A percentile compares a stretch with the other conserved stretches of the same genome.
Conservation (phyloP, 2,888 invertebrate genomes). For the Nephrocerus scutellatus region DNA sequence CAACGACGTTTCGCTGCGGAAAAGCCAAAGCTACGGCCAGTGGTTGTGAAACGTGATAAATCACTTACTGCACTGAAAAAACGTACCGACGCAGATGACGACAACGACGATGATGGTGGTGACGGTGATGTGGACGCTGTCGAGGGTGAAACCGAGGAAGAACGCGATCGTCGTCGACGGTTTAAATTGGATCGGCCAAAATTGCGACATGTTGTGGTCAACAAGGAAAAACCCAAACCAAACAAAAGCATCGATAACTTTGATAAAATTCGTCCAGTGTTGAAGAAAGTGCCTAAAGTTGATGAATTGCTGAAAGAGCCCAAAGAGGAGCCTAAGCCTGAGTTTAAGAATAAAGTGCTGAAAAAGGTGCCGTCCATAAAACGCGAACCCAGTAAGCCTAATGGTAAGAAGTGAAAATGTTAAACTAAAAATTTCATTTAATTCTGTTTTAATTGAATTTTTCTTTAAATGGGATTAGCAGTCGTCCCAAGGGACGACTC, state of each 20-base stretch:
- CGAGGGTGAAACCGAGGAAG: constrained; percentile 42
- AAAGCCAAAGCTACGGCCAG: constrained; percentile 43
- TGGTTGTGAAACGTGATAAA: constrained; percentile 42
- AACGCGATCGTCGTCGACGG: constrained; percentile 39
- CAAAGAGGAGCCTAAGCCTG: constrained; percentile 41
- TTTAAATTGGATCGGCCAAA: constrained; percentile 45
- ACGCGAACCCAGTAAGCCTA: constrained; percentile 40
- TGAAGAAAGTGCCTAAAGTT: constrained; percentile 45
- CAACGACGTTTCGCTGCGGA: constrained; percentile 42
- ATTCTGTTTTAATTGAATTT: too few species aligned
- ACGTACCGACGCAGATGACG: constrained; percentile 35
- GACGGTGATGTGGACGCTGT: constrained; percentile 41
- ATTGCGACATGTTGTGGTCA: constrained; percentile 41
- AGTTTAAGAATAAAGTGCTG: constrained; percentile 44
- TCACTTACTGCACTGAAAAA: constrained; percentile 36
- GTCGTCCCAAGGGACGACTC: too few species aligned
- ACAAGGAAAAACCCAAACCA: constrained; percentile 43
- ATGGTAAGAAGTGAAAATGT: too few species aligned
- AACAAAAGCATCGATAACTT: constrained; percentile 42
- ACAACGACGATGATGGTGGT: constrained; percentile 38
- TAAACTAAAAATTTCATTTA: too few species aligned
- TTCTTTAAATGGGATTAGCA: too few species aligned
- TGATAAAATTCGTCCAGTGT: constrained; percentile 41
- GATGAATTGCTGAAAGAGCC: constrained; percentile 41
- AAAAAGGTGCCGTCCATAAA: constrained; percentile 42